phyloP scores from a whole-genome alignment of 1,140 invertebrate species.

The Leucophenga varia region DNA sequence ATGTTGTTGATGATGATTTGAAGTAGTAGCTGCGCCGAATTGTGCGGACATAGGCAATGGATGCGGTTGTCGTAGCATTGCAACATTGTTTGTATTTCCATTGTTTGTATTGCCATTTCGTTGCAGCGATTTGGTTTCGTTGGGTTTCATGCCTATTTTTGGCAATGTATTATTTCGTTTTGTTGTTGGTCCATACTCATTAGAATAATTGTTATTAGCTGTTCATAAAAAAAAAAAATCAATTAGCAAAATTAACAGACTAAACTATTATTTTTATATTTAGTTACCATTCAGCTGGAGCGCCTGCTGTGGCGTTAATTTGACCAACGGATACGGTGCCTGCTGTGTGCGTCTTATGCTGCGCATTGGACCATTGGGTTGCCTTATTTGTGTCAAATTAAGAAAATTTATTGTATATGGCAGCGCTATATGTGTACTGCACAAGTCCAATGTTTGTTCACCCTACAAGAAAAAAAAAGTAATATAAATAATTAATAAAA shows the following conservation, averaged over 20 bases:
- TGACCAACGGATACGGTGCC: constrained; percentile 77
- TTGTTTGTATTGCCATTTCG: constrained; percentile 1
- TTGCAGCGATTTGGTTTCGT: constrained; percentile 4
- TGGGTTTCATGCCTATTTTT: constrained; percentile 22
- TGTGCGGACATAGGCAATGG: constrained; percentile 24
- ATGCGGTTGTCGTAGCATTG: constrained; percentile 38
- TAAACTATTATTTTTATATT: too few species aligned
- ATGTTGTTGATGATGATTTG: constrained; percentile 19
- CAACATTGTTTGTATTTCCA: background rate
- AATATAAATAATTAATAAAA: constrained; percentile 1
- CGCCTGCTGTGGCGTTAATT: constrained; percentile 57
- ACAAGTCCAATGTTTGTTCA: constrained; percentile 72
- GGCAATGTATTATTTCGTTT: constrained; percentile 37
- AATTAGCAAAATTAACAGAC: too few species aligned
- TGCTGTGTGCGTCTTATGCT: constrained; percentile 74
- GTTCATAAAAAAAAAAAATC: constrained; percentile 1
- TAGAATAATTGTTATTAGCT: constrained; percentile 13
- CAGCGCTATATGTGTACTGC: constrained; percentile 68
- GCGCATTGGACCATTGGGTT: constrained; percentile 69
- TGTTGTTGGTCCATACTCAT: constrained; percentile 12
- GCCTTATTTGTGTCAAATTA: constrained; percentile 74
- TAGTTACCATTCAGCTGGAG: constrained; percentile 33
- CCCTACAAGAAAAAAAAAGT: constrained; percentile 60
- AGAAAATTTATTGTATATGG: constrained; percentile 80
- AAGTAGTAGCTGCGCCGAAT: constrained; percentile 14